Evolutionary conservation across 2,113 vertebrate genomes (phyloP).

Genomic region (Scomber scombrus): DNA sequence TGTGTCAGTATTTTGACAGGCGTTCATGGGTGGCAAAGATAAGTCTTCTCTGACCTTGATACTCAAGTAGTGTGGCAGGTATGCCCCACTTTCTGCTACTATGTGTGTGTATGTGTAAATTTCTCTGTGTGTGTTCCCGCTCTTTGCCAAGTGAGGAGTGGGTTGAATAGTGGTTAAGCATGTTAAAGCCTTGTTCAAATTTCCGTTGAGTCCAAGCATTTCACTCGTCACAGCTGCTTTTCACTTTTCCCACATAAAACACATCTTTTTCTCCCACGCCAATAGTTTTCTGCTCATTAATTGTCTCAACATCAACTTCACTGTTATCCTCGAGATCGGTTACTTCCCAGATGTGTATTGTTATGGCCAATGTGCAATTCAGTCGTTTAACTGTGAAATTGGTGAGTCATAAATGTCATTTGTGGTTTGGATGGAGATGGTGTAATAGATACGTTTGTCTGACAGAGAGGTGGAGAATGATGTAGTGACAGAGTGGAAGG

Average conservation of each 20-base stretch:
- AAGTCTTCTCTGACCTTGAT: conserved; percentile 62
- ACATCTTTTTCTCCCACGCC: conserved; percentile 24
- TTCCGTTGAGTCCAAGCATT: background rate
- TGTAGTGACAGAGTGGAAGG: conserved; percentile 7
- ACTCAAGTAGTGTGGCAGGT: conserved; percentile 49
- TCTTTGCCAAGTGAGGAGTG: conserved; percentile 32
- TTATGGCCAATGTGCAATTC: conserved; percentile 42
- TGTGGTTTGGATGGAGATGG: conserved; percentile 54
- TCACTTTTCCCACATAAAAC: conserved; percentile 31
- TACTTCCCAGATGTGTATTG: conserved; percentile 17
- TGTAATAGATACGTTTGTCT: conserved; percentile 60
- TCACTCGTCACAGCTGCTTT: conserved; percentile 40
- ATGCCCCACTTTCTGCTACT: conserved; percentile 48
- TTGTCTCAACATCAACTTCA: background rate
- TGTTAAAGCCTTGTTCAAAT: conserved; percentile 31
- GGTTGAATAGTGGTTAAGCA: conserved; percentile 50
- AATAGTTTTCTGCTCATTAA: conserved; percentile 33
- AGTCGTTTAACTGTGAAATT: conserved; percentile 54
- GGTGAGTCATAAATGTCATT: conserved; percentile 69
- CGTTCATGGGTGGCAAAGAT: conserved; percentile 42
- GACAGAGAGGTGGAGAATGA: conserved; percentile 49
- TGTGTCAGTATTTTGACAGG: conserved; percentile 73
- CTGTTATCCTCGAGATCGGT: conserved; percentile 10
- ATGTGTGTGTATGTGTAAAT: conserved; percentile 19
- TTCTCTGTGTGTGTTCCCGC: conserved; percentile 41